Evolutionary conservation across 2,888 invertebrate species (phyloP).

Genomic region (Danaus chrysippus): DNA sequence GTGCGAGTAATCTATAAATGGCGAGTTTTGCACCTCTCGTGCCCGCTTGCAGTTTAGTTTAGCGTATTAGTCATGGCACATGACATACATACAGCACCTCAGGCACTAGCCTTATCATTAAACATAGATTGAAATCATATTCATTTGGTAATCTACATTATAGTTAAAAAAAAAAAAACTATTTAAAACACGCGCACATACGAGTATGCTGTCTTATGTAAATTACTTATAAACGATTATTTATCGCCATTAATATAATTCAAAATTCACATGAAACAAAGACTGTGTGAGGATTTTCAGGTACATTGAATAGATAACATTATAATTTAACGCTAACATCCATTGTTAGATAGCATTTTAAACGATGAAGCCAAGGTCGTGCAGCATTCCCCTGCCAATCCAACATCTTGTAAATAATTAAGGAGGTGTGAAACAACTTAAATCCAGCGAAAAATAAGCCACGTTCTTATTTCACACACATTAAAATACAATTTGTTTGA

Average conservation of each 20-base stretch:
- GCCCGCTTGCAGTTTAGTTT: conserved; percentile 47
- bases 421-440: conserved; percentile 18
- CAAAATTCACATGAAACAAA: too few relatives aligned
- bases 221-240: too few relatives aligned
- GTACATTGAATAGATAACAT: too few relatives aligned
- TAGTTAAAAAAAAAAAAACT: too few relatives aligned
- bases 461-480: conserved; percentile 21
- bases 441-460: conserved; percentile 15
- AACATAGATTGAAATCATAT: too few relatives aligned
- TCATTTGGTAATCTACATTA: too few relatives aligned
- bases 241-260: too few relatives aligned
- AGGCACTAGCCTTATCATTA: too few relatives aligned
- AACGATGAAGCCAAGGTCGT: conserved; percentile 10
- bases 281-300: too few relatives aligned
- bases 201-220: too few relatives aligned
- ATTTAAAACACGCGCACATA: too few relatives aligned
- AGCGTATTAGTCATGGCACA: conserved; percentile 42
- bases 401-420: conserved; percentile 11
- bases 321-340: not conserved
- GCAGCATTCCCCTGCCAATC: conserved; percentile 21
- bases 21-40: conserved; percentile 51
- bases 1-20: conserved; percentile 53
- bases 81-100: conserved; percentile 39
- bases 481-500: conserved; percentile 24
- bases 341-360: not conserved